A percentile compares a stretch with the other conserved stretches of the same genome.
Evolutionary conservation across 2,888 invertebrate genomes (phyloP).

Genomic region (Amphipoea lucens): DNA sequence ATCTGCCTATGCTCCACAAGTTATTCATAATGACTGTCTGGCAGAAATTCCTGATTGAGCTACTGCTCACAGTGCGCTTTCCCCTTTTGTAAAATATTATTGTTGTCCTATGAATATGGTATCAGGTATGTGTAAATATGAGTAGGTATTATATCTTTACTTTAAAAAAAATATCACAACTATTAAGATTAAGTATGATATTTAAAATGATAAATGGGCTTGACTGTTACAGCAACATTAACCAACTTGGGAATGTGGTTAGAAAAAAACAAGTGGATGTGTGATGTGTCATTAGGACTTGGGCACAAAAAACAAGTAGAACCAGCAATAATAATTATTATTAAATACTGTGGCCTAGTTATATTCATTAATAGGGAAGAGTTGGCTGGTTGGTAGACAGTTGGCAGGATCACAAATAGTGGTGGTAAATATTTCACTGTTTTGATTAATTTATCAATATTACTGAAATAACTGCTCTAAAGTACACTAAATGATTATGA

Average conservation of each 20-base stretch:
- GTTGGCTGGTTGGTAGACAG: no score
- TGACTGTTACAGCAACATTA: not conserved
- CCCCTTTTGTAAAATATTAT: not conserved
- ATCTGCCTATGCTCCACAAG: not conserved
- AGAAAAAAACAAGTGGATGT: not conserved
- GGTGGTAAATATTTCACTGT: not conserved
- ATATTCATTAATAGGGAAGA: not conserved
- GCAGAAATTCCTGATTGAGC: no score
- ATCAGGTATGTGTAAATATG: not conserved
- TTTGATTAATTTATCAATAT: not conserved
- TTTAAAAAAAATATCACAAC: not conserved
- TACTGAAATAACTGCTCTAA: not conserved
- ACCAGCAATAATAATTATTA: not conserved
- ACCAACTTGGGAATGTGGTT: no score
- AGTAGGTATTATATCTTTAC: not conserved
- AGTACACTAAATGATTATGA: not conserved
- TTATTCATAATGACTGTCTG: not conserved
- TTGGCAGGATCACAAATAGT: not conserved
- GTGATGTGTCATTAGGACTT: not conserved
- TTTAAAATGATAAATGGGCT: conserved; percentile 6
- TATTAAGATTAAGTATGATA: conserved; percentile 8
- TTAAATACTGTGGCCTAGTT: not conserved
- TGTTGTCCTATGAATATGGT: not conserved
- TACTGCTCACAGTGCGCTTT: not conserved
- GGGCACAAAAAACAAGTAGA: not conserved